Evolutionary conservation across 2,888 invertebrate genomes (phyloP), one percentile per base, ranked within the genome.

Genomic region (Amblyjoppa fuscipennis): DNA sequence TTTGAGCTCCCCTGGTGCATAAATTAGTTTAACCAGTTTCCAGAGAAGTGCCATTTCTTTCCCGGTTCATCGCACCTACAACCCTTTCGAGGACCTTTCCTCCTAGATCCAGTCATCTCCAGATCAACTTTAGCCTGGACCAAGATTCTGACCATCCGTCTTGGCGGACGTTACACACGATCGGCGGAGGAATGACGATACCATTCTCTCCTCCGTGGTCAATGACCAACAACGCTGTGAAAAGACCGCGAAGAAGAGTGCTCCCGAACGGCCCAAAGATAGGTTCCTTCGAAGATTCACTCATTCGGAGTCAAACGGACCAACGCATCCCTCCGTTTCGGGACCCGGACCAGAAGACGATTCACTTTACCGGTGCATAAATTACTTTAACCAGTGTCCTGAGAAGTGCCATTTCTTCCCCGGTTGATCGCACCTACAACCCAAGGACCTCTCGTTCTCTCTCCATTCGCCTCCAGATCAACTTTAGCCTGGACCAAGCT

Each of bases 11-110:
- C 20, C 20, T 20, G 20, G 20, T 20, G 20, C 20, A 20, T 20
- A 85, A 85, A 81, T 85, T 78, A 85, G 70, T 75, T 85, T 70
- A 75, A 78, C 70, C 84, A 64, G 59, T 59, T 59, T 81, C 74
- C 70, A 78, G 75, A 81, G 81, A 81, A 38, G 7, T 38, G 5
- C 51, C 51, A 51, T 51, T 16, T 51, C 51, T 51, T 51, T 16
- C 0, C 13, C 13, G n/a, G 9, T n/a, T 51, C n/a, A 16, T 3
- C 11, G 13, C 13, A 38, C 38, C 38, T 7, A 0, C 6, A 38
- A 38, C 38, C 38, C 38, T 38, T 20, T 20, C 20, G 20, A 38
- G 0, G 5, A 38, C 38, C 64, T 31, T 31, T 6, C 38, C 0
- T 38, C 7, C 38, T 5, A 6, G 0, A 5, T 7, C 38, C 38